A percentile compares a stretch with the other conserved stretches of the same genome.
Evolutionary conservation across 2,888 invertebrate species (phyloP).

Genomic region (Acleris emargana): DNA sequence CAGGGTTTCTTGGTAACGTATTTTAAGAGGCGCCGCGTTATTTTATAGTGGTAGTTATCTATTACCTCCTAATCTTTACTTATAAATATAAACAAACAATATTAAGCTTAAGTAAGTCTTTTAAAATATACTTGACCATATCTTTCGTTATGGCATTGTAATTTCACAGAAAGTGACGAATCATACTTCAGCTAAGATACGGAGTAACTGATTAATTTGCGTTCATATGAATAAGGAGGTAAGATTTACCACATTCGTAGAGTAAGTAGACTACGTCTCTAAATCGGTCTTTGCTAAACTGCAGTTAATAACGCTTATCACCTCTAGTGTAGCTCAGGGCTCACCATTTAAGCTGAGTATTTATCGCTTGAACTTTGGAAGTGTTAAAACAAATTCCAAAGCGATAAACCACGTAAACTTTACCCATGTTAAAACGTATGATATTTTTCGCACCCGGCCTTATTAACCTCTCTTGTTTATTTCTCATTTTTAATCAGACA

Average conservation of each 20-base stretch:
- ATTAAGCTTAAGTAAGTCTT: too few species aligned
- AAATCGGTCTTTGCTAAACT: constrained; percentile 30
- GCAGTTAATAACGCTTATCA: constrained; percentile 34
- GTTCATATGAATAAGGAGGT: background rate
- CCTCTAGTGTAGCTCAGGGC: constrained; percentile 26
- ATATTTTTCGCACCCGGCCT: too few species aligned
- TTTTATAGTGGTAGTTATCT: too few species aligned
- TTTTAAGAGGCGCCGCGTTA: background rate
- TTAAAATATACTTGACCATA: too few species aligned
- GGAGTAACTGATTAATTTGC: too few species aligned
- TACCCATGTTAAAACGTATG: background rate
- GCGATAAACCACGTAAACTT: background rate
- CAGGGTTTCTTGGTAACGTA: constrained; percentile 7
- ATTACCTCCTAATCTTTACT: too few species aligned
- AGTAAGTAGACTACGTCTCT: constrained; percentile 21
- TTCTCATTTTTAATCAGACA: too few species aligned
- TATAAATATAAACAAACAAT: too few species aligned
- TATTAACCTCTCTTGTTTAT: too few species aligned
- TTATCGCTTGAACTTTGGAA: constrained; percentile 16
- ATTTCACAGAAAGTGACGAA: too few species aligned
- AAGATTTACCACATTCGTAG: constrained; percentile 24
- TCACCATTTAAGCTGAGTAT: constrained; percentile 25
- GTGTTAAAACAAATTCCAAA: constrained; percentile 7
- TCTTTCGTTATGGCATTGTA: too few species aligned
- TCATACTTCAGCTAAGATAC: too few species aligned